Evolutionary conservation across 2,113 vertebrate species (phyloP).

Genomic region (Gracilinanus agilis): DNA sequence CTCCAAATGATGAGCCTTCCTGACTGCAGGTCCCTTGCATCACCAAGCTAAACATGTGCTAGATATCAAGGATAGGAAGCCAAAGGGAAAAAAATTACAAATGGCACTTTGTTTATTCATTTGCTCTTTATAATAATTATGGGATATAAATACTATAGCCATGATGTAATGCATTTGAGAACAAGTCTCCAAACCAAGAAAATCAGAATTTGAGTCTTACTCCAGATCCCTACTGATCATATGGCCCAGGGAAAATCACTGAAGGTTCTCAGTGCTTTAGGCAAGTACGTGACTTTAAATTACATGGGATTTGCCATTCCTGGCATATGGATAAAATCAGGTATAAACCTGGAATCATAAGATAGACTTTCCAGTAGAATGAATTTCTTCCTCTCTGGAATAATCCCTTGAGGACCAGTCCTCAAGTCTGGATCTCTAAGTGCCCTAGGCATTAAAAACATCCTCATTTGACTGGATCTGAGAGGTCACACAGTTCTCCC

Average conservation of each 20-base stretch:
- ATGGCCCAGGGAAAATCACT: neutral
- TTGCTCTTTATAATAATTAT: neutral
- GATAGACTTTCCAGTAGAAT: neutral
- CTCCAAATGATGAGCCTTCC: no score
- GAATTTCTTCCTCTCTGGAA: neutral
- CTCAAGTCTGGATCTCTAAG: neutral
- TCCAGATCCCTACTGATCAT: neutral
- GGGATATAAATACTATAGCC: neutral
- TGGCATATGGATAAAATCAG: neutral
- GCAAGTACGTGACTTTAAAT: neutral
- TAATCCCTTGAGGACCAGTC: neutral
- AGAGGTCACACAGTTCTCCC: neutral
- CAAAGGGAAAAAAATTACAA: neutral
- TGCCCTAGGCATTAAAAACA: neutral
- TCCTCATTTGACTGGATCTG: neutral
- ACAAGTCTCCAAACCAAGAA: neutral
- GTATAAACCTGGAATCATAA: neutral
- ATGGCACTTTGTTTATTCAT: no score
- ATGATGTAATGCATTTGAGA: neutral
- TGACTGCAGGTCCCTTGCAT: no score
- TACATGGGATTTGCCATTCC: neutral
- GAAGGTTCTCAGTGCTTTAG: neutral
- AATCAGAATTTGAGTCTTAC: no score
- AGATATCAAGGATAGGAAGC: neutral
- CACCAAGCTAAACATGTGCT: neutral